Percentiles rank a stretch among this genome's conserved stretches.
Conservation (phyloP, 2,888 invertebrate genomes). For the Adelognathus sp. region DNA sequence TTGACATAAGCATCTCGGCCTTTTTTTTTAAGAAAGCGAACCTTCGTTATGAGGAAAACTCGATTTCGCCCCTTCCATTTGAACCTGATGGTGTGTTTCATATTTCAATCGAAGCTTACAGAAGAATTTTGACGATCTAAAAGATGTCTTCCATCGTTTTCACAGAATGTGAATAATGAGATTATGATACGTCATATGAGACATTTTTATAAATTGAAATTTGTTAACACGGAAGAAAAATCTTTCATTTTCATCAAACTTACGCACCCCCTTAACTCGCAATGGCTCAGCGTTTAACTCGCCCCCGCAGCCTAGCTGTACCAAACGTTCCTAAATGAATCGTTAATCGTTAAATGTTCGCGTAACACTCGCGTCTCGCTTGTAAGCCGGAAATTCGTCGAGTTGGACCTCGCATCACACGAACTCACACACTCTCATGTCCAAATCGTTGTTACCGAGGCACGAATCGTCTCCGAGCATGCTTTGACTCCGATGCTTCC, state of each 20-base stretch:
- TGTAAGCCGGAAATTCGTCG: conserved; percentile 79
- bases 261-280: not conserved
- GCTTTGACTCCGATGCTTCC: conserved; percentile 32
- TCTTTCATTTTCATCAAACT: not conserved
- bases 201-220: too few relatives aligned
- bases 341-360: conserved; percentile 80
- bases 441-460: conserved; percentile 68
- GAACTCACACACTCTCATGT: conserved; percentile 59
- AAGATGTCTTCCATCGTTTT: too few relatives aligned
- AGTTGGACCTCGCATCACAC: conserved; percentile 60
- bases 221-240: not conserved
- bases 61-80: too few relatives aligned
- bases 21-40: too few relatives aligned
- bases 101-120: too few relatives aligned
- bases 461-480: conserved; percentile 36
- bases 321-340: conserved; percentile 80
- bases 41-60: too few relatives aligned
- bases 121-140: too few relatives aligned
- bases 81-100: too few relatives aligned
- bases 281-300: conserved; percentile 39
- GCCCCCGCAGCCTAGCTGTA: conserved; percentile 56
- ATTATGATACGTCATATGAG: too few relatives aligned
- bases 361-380: conserved; percentile 72
- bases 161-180: too few relatives aligned
- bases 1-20: too few relatives aligned